Base-by-base conservation (phyloP, 2,797 vertebrate genomes). In the Leuciscus waleckii region DNA sequence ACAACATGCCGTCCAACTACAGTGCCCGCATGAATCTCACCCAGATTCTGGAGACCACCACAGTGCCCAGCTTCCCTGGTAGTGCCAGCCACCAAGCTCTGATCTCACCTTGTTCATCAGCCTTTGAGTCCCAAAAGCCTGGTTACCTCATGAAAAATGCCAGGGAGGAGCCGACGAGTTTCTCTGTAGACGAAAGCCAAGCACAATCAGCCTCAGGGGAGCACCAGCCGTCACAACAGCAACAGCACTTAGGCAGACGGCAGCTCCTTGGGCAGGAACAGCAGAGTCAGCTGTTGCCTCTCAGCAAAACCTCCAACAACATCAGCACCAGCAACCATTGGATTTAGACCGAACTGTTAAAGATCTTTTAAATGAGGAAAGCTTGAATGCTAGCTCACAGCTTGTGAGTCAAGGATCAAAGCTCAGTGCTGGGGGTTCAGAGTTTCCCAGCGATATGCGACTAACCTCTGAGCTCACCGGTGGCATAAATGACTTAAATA, bases 21-120 rank as follows among this genome's bases (percentile, higher is more conserved):
- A 98, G 96, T 17, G 98, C 98, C 83, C 95, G 98, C 85, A 98
- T 99, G 97, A 99, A 99, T 95, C 98, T 99, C 92, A 98, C 97
- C 58, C 98, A 99, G 92, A 97, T 99, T 92, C 95, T 99, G 19
- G 97, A 99, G 94, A 97, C 97, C 19, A 94, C 96, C 49, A 19
- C 70, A 29, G 90, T 90, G 49, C 79, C 96, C 0, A 89, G 91
- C 92, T 96, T 96, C 88, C 92, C 96, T 88, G 93, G 95, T 93
- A 93, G 94, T 93, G 96, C 97, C 94, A 96, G 93, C 91, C 94
- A 95, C 41, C 95, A 97, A 92, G 93, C 90, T 91, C 92, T 96
- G 94, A 95, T 97, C 89, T 93, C 94, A 74, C 95, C 96, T 92
- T 95, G 95, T 89, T 94, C 97, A 89, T 94, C 96, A 84, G 87